Percentiles rank a stretch among this genome's conserved stretches.
These are phyloP conservation scores for Myiagra hebetior DNA, from an alignment of 2,113 vertebrate genomes.

Conservation along the genomic window DNA sequence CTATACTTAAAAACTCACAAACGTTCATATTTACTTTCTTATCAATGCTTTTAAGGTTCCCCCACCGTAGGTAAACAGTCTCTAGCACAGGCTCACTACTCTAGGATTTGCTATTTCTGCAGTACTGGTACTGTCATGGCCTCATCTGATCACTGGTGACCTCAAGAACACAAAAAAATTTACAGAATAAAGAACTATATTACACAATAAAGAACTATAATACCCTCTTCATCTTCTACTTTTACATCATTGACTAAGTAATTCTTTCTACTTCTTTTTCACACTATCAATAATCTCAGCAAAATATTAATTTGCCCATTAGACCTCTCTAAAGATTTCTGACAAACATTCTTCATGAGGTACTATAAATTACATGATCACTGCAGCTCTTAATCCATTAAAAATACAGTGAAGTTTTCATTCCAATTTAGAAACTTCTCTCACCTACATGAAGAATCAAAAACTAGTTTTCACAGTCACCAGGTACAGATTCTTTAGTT, in stretches of 20 bases:
- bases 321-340: neutral
- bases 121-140: neutral
- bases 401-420: neutral
- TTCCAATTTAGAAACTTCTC: neutral
- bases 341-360: neutral
- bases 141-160: neutral
- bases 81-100: neutral
- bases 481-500: neutral
- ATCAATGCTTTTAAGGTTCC: neutral
- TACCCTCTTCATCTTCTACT: neutral
- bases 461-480: neutral
- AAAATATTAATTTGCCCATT: neutral
- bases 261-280: neutral
- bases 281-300: neutral
- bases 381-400: neutral
- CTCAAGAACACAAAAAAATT: neutral
- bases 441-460: neutral
- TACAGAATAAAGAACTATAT: neutral
- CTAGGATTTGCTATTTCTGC: neutral
- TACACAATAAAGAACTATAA: neutral
- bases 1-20: neutral
- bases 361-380: neutral
- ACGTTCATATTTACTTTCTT: neutral
- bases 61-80: accelerated
- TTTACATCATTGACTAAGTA: neutral